Base-by-base conservation (phyloP, 2,888 invertebrate species). In the Lacanobia oleracea region DNA sequence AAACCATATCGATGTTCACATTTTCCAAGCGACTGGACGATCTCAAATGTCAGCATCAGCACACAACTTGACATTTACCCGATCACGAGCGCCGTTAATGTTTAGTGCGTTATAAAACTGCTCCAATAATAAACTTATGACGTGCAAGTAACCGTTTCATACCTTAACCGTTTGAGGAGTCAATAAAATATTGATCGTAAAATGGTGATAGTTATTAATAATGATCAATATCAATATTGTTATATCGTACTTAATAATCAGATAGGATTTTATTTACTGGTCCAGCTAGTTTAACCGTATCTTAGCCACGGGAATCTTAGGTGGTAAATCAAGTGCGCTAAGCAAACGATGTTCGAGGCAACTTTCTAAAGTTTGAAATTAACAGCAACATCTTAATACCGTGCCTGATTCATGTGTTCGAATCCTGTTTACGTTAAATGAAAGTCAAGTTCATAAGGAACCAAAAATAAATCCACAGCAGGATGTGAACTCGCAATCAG, bases 41-140 rank as follows among this genome's bases (percentile, higher is more conserved):
- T 85, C 88, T 88, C 81, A 93, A 94, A 94, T 93, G 93, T 91
- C 93, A 93, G 90, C 75, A 72, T 91, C 93, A 93, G 90, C 72
- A 73, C 83, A 88, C 86, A 85, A 88, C 88, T 89, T 92, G 93
- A 91, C 93, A 93, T 86, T 86, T 87, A 88, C 81, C 79, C 81
- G 91, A 91, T 92, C 94, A 94, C 94, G 93, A 93, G 79, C 74
- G 84, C 77, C 81, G 75, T 83, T 86, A 88, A 87, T 65, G 76
- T 86, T 79, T 81, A 79, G 81, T 85, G 81, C 87, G 85, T 84
- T 85, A 79, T 79, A 85, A 74, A 90, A 89, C 83, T 87, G 85
- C 86, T 86, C 85, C 83, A 84, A 86, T 87, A 81, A 81, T 79
- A 79, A 78, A 81, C 80, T 77, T 73, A 69, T 72, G 84, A 80